Base-by-base conservation (phyloP, 1,140 invertebrate species). In the Pentalonia nigronervosa region DNA sequence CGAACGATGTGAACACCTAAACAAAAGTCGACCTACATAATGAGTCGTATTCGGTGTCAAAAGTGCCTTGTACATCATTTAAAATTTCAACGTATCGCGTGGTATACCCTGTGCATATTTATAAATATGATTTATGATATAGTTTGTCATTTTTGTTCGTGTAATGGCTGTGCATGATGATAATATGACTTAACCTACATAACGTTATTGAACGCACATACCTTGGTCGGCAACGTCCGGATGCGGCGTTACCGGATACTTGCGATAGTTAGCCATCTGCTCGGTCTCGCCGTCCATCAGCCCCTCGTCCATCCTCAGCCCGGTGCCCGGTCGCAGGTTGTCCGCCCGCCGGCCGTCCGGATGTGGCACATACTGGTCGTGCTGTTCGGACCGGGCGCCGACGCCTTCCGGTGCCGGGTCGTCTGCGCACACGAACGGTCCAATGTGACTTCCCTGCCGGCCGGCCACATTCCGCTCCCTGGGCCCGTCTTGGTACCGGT, bases 401-500 rank as follows among this genome's bases (percentile, higher is more conserved):
- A 56, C 20, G 8, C 45, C 45, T 34, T 83, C 67, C 91, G 45
- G 91, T 20, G 47, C 50, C 21, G 67, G 45, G 8, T 48, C 76
- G n/a, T 93, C 83, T 21, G 93, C 83, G 41, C 87, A 88, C 53
- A 60, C 84, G 11, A 93, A 93, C 30, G 81, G 91, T 14, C 91
- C 91, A 34, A 93, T 93, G 25, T 93, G 91, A 45, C 91, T 93
- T 36, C 91, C 91, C 25, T 93, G 91, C 1, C 91, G 67, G 25
- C 20, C 21, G 8, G 81, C 91, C 9, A 93, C 6, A 23, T 93
- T 83, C 81, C 91, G 76, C 9, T 86, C 81, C 34, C 91, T 41
- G 36, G 91, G 91, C 81, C 7, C 14, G 81, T 93, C 48, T 25
- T 41, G 53, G 34, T n/a, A 93, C 25, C 25, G 76, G 36, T 93